These are phyloP conservation scores for Rattus norvegicus DNA, from an alignment of 2,113 vertebrate genomes.

Conservation along the genomic window GRCr8 NC_086032.1:65077001-65077500, in stretches of 20 bases:
- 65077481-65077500: too few species aligned
- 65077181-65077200: not conserved
- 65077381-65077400: not conserved
- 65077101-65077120: not conserved
- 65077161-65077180: not conserved
- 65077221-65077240: not conserved
- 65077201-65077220: not conserved
- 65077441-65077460: not conserved
- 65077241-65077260: not conserved
- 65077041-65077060: not conserved
- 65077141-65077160: not conserved
- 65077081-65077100: not conserved
- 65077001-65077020: not conserved
- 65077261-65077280: not conserved
- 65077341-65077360: not conserved
- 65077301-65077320: not conserved
- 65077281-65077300: not conserved
- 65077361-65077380: not conserved
- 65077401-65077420: not conserved
- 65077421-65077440: not conserved
- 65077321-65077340: conserved; percentile 8
- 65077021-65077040: not conserved
- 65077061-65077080: not conserved
- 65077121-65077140: not conserved
- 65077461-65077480: too few species aligned